Evolutionary conservation across 2,888 invertebrate species (phyloP).

Genomic region (Leptinotarsa peninsularis): DNA sequence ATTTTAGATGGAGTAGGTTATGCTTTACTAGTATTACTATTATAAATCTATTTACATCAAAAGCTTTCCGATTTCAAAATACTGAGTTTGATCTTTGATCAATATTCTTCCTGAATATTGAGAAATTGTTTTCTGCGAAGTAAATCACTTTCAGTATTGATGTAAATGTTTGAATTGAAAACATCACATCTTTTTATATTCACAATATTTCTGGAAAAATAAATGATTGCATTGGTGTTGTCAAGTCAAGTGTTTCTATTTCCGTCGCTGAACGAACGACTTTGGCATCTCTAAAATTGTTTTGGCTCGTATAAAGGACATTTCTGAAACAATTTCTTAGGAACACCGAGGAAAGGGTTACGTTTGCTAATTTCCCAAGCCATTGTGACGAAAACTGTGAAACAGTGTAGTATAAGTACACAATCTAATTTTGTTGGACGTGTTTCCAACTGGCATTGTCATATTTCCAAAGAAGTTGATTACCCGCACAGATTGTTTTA

Average conservation of each 20-base stretch:
- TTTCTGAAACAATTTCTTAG: not conserved
- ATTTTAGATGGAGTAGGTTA: too few relatives aligned
- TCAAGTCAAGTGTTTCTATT: slow-evolving; percentile 14
- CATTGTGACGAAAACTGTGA: not conserved
- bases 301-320: slow-evolving; percentile 9
- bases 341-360: not conserved
- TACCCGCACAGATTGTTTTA: not conserved
- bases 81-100: too few relatives aligned
- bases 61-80: too few relatives aligned
- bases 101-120: too few relatives aligned
- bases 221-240: not conserved
- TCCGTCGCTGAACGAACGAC: slow-evolving; percentile 5
- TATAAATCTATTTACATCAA: too few relatives aligned
- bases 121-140: too few relatives aligned
- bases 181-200: not conserved
- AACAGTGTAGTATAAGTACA: not conserved
- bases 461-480: not conserved
- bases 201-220: not conserved
- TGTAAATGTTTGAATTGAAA: not conserved
- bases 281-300: not conserved
- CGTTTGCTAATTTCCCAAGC: not conserved
- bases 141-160: not conserved
- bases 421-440: not conserved
- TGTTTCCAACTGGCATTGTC: not conserved
- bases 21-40: too few relatives aligned